Evolutionary conservation across 2,888 invertebrate genomes (phyloP).

Genomic region (Pollenia angustigena): DNA sequence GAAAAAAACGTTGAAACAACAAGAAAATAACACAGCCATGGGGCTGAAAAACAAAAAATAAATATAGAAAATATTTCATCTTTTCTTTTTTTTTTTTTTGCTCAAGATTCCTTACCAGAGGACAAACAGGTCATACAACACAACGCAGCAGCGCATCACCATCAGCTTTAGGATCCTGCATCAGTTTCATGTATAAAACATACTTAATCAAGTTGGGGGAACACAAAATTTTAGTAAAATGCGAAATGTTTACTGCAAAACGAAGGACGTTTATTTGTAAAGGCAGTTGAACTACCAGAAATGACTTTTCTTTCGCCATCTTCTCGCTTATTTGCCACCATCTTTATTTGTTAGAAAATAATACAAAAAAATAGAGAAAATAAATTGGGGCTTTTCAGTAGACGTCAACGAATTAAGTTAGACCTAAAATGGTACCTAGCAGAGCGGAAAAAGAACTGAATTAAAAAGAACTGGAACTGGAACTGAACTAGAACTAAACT

Average conservation of each 20-base stretch:
- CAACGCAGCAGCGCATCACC: conserved; percentile 70
- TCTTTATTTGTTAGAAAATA: not conserved
- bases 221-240: conserved; percentile 52
- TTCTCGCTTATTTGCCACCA: conserved; percentile 11
- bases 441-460: no score
- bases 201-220: conserved; percentile 72
- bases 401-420: not conserved
- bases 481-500: no score
- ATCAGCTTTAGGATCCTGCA: conserved; percentile 52
- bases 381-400: not conserved
- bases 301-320: conserved; percentile 56
- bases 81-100: conserved; percentile 40
- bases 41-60: conserved; percentile 67
- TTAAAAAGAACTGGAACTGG: no score
- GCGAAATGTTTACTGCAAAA: conserved; percentile 68
- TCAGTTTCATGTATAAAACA: conserved; percentile 55
- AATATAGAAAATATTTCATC: conserved; percentile 80
- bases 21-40: conserved; percentile 59
- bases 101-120: conserved; percentile 77
- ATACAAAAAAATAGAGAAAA: not conserved
- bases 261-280: conserved; percentile 71
- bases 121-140: conserved; percentile 81
- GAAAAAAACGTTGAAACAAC: conserved; percentile 15
- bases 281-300: conserved; percentile 73
- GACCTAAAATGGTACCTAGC: no score